These are phyloP conservation scores for Acrobeloides nanus DNA, from an alignment of 2,888 invertebrate genomes.

Conservation along the genomic window DNA sequence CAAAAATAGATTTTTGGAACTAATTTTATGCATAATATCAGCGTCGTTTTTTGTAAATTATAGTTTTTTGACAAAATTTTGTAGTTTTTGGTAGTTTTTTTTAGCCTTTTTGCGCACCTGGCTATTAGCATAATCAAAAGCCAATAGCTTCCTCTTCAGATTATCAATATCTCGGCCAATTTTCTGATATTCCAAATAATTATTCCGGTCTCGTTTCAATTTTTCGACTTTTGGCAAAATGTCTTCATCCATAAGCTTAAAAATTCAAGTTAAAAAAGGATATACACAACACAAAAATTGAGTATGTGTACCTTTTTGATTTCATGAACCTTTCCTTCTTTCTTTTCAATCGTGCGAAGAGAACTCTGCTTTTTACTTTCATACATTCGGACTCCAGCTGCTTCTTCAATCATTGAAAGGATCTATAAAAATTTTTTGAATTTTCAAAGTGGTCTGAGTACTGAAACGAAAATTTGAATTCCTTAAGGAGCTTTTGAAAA, in stretches of 20 bases:
- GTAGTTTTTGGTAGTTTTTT: background rate
- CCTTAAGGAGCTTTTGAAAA: too few species aligned
- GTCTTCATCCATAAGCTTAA: constrained; percentile 66
- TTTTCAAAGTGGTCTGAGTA: too few species aligned
- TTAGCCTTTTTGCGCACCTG: constrained; percentile 53
- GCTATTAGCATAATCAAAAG: constrained; percentile 66
- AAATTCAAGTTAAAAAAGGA: constrained; percentile 11
- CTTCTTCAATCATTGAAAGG: constrained; percentile 94
- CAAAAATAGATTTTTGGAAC: background rate
- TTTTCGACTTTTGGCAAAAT: constrained; percentile 81
- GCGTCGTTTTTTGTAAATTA: background rate
- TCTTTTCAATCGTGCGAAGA: constrained; percentile 79
- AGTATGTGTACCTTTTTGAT: constrained; percentile 59
- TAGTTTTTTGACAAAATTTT: background rate
- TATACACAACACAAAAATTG: constrained; percentile 1
- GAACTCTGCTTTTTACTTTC: constrained; percentile 82
- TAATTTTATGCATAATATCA: background rate
- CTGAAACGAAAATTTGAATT: too few species aligned
- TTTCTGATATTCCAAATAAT: constrained; percentile 79
- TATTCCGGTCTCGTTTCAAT: constrained; percentile 73
- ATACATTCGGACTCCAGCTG: constrained; percentile 92
- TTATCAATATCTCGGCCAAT: constrained; percentile 75
- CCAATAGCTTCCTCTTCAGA: constrained; percentile 67
- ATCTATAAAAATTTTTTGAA: constrained; percentile 62
- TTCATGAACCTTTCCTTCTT: constrained; percentile 79